Conservation (phyloP, 30 jellyfish, hydroid and myxozoan genomes). For the Chrysaora quinquecirrha region DNA sequence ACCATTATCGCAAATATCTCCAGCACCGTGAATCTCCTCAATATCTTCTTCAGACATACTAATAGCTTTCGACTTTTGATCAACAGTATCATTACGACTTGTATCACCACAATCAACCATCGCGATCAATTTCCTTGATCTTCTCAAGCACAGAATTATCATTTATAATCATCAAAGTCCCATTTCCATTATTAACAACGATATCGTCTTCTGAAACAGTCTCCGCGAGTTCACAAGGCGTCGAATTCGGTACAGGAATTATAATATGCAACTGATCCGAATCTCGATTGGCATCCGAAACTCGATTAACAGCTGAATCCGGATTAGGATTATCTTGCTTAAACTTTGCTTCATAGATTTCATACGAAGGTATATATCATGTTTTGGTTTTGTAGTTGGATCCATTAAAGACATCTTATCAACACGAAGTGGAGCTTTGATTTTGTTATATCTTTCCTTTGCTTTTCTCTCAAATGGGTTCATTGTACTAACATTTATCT, state of each 20-base stretch:
- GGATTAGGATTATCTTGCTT: neutral
- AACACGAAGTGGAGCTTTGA: neutral
- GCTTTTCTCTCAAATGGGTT: conserved; percentile 15
- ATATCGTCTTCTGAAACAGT: neutral
- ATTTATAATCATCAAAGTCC: neutral
- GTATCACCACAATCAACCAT: too few species aligned
- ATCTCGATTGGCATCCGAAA: neutral
- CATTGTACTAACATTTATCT: conserved; percentile 34
- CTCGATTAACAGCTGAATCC: neutral
- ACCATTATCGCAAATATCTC: neutral
- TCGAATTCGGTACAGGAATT: conserved; percentile 38
- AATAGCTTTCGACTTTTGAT: too few species aligned
- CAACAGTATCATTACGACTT: too few species aligned
- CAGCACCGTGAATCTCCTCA: neutral
- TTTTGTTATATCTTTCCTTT: neutral
- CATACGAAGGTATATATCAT: conserved; percentile 24
- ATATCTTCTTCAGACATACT: too few species aligned
- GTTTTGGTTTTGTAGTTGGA: conserved; percentile 19
- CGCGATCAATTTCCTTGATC: neutral
- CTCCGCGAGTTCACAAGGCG: conserved; percentile 11
- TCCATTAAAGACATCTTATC: conserved; percentile 1
- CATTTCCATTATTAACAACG: neutral
- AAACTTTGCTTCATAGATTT: conserved; percentile 24
- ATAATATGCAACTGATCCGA: conserved; percentile 8
- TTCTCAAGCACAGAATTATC: neutral